A percentile compares a stretch with the other conserved stretches of the same genome.
Evolutionary conservation across 2,888 invertebrate species (phyloP).

Genomic region (Ellobium chinense): DNA sequence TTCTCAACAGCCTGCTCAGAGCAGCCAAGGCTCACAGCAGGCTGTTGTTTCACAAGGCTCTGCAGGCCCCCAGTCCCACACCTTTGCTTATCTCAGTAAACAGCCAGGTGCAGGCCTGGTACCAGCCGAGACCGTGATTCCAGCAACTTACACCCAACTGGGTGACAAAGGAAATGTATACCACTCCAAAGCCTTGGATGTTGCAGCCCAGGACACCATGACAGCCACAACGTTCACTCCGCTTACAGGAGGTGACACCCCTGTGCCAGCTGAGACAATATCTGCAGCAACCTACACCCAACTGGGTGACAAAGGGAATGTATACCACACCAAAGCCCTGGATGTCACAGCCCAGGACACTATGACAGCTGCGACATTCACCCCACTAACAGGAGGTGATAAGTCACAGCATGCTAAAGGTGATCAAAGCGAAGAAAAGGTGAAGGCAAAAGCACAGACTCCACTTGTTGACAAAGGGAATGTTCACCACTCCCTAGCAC

Average conservation of each 20-base stretch:
- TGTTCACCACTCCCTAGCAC: constrained; percentile 26
- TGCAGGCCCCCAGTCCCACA: not conserved
- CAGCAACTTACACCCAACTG: not conserved
- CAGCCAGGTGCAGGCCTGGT: not conserved
- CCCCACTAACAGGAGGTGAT: not conserved
- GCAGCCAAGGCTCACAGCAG: not conserved
- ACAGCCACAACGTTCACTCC: not conserved
- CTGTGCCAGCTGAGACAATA: not conserved
- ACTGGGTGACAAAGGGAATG: constrained; percentile 19
- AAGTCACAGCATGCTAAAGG: not conserved
- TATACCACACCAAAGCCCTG: constrained; percentile 8
- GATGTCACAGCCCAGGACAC: constrained; percentile 28
- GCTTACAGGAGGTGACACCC: not conserved
- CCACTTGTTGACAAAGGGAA: constrained; percentile 40
- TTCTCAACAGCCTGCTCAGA: not conserved
- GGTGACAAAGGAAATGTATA: constrained; percentile 42
- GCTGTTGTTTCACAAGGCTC: not conserved
- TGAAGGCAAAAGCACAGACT: constrained; percentile 5
- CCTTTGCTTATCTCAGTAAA: not conserved
- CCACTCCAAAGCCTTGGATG: constrained; percentile 24
- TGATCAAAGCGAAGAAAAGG: not conserved
- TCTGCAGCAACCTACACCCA: not conserved
- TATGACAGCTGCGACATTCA: not conserved
- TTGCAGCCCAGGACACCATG: constrained; percentile 9
- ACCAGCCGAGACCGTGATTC: constrained; percentile 1